phyloP scores from a whole-genome alignment of 2,797 vertebrate genomes.

The Sebastes diaconus region DNA sequence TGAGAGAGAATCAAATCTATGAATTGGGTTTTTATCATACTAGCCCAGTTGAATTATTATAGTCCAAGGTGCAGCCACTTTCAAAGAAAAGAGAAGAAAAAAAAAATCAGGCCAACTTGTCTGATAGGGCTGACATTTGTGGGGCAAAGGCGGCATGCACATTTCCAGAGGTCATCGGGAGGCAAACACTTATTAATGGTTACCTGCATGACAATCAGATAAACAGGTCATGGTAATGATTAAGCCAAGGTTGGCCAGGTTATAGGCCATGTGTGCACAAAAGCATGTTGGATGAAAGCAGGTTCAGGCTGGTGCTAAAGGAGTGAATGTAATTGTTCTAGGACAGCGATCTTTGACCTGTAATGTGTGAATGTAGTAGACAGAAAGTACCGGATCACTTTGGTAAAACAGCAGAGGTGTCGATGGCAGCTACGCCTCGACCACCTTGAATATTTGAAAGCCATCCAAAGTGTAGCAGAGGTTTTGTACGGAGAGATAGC shows the following conservation, averaged over 20 bases:
- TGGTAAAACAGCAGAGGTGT: constrained; percentile 4
- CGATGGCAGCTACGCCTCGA: constrained; percentile 10
- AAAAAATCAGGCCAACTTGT: constrained; percentile 64
- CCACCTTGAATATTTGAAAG: constrained; percentile 64
- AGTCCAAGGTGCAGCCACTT: constrained; percentile 62
- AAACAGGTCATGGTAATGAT: constrained; percentile 98
- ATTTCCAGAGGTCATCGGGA: constrained; percentile 95
- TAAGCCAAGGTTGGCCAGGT: constrained; percentile 87
- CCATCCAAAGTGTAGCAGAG: constrained; percentile 62
- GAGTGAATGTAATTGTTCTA: constrained; percentile 80
- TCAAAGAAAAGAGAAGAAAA: constrained; percentile 35
- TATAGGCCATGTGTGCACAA: constrained; percentile 82
- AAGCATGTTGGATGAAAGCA: constrained; percentile 75
- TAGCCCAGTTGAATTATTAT: constrained; percentile 23
- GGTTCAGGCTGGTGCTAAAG: constrained; percentile 73
- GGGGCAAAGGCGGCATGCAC: constrained; percentile 85
- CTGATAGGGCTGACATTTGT: constrained; percentile 86
- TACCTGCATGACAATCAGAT: constrained; percentile 95
- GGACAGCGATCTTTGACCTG: constrained; percentile 82
- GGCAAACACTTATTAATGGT: constrained; percentile 99
- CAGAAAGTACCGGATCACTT: constrained; percentile 23
- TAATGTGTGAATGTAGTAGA: constrained; percentile 72
- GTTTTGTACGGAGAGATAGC: constrained; percentile 58
- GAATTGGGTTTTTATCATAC: constrained; percentile 41
- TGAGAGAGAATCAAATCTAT: constrained; percentile 29